A percentile compares a stretch with the other conserved stretches of the same genome.
These are phyloP conservation scores for Macrosteles quadrilineatus DNA, from an alignment of 1,140 invertebrate genomes.

Conservation along the genomic window DNA sequence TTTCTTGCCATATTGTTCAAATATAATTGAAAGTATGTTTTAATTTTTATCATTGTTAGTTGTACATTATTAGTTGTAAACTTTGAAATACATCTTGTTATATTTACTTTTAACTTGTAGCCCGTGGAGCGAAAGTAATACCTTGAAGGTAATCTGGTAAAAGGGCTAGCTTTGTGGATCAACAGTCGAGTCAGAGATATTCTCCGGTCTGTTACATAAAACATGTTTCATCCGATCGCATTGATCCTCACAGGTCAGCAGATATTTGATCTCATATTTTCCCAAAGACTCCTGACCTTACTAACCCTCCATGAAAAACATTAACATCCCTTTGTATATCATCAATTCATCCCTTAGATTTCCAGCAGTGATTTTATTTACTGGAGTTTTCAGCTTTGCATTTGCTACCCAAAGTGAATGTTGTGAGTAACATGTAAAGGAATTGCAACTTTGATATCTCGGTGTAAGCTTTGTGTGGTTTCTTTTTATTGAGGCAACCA, in stretches of 20 bases:
- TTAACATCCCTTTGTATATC: not conserved
- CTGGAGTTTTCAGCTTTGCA: not conserved
- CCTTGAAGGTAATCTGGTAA: not conserved
- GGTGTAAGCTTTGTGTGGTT: too few relatives aligned
- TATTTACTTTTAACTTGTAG: not conserved
- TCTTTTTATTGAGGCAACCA: too few relatives aligned
- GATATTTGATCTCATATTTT: conserved; percentile 13
- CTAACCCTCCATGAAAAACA: not conserved
- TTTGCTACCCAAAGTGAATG: not conserved
- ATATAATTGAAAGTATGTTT: not conserved
- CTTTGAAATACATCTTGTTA: not conserved
- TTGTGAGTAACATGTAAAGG: too few relatives aligned
- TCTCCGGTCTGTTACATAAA: too few relatives aligned
- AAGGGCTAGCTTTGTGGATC: not conserved
- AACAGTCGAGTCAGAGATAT: too few relatives aligned
- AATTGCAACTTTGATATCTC: too few relatives aligned
- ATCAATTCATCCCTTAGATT: not conserved
- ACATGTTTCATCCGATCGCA: not conserved
- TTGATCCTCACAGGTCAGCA: not conserved
- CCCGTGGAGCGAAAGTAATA: not conserved
- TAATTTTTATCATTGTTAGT: not conserved
- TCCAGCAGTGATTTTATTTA: not conserved
- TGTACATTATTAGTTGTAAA: not conserved
- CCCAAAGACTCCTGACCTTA: not conserved
- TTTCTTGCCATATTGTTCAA: too few relatives aligned